A percentile compares a stretch with the other conserved stretches of the same genome.
Evolutionary conservation across 2,888 invertebrate species (phyloP).

Genomic region (Athrips mouffetella): DNA sequence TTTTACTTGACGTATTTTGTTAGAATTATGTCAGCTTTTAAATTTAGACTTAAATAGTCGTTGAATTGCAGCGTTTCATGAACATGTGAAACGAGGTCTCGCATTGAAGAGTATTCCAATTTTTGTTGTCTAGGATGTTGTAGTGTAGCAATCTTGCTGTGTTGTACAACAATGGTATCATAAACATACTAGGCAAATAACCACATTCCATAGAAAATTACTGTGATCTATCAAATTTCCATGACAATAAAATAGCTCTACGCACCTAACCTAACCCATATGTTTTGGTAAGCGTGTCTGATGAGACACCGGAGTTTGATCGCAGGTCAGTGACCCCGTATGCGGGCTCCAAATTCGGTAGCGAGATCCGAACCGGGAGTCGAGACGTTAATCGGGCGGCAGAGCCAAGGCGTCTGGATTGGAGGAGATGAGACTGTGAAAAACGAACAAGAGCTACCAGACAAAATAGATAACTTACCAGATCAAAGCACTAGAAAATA

Average conservation of each 20-base stretch:
- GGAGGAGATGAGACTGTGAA: slow-evolving; percentile 32
- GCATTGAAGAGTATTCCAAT: too few species aligned
- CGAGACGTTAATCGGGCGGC: slow-evolving; percentile 67
- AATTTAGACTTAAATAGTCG: too few species aligned
- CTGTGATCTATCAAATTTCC: not conserved
- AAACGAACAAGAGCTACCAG: not conserved
- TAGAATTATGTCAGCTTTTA: too few species aligned
- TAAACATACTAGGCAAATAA: not conserved
- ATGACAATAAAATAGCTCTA: slow-evolving; percentile 3
- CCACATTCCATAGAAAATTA: not conserved
- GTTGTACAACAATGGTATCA: too few species aligned
- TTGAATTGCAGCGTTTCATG: too few species aligned
- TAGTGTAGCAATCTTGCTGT: too few species aligned
- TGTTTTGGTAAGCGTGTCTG: slow-evolving; percentile 19
- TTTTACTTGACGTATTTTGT: too few species aligned
- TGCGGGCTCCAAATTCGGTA: slow-evolving; percentile 68
- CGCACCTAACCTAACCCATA: slow-evolving; percentile 10
- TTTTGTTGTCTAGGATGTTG: too few species aligned
- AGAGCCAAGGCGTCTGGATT: slow-evolving; percentile 36
- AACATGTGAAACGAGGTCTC: too few species aligned
- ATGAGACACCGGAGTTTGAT: slow-evolving; percentile 22
- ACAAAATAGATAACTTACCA: slow-evolving; percentile 23
- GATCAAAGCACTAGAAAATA: slow-evolving; percentile 16
- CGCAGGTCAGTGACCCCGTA: slow-evolving; percentile 53
- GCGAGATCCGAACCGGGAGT: slow-evolving; percentile 21